phyloP scores from a whole-genome alignment of 2,113 vertebrate species.

The Todiramphus saurophagus region DNA sequence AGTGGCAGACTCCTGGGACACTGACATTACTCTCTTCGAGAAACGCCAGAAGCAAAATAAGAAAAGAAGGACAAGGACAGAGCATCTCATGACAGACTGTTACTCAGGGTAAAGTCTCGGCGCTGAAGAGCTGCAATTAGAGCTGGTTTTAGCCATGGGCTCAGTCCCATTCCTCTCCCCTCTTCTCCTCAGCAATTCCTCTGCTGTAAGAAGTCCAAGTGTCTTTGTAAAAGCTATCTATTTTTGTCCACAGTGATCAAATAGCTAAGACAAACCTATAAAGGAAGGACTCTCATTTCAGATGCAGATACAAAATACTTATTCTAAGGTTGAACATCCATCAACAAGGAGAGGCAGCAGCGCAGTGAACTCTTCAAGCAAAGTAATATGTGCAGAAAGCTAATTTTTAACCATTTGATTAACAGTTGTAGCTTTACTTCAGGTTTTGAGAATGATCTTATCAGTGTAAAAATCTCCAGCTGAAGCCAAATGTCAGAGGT shows the following conservation, averaged over 20 bases:
- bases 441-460: not conserved
- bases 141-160: conserved; percentile 8
- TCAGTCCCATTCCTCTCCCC: not conserved
- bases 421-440: not conserved
- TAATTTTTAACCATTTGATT: not conserved
- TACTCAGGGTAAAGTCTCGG: conserved; percentile 1
- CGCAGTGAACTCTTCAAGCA: not conserved
- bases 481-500: not conserved
- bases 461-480: not conserved
- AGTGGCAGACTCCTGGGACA: not conserved
- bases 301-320: not conserved
- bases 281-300: conserved; percentile 7
- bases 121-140: conserved; percentile 15
- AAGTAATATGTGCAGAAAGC: not conserved
- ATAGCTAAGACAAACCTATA: conserved; percentile 6
- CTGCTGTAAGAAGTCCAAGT: not conserved
- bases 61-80: conserved; percentile 52
- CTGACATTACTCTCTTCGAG: not conserved
- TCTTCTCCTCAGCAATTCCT: not conserved
- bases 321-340: not conserved
- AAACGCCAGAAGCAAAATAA: conserved; percentile 27
- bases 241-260: conserved; percentile 26
- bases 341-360: not conserved
- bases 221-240: not conserved
- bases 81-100: not conserved